Evolutionary conservation across 2,888 invertebrate species (phyloP).

Genomic region (Ennomos fuscantarius): DNA sequence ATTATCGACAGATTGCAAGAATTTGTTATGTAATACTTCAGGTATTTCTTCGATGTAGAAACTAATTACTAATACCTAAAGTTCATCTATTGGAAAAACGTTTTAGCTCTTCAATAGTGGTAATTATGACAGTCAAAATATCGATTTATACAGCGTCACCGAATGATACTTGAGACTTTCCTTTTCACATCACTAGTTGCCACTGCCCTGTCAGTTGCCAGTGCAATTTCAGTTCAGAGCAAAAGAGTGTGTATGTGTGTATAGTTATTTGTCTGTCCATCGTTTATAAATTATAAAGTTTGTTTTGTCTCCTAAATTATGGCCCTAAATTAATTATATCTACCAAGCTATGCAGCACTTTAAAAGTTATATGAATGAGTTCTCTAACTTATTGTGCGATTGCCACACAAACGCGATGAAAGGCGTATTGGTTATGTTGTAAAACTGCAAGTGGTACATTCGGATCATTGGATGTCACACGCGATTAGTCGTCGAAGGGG

Average conservation of each 20-base stretch:
- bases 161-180: no score
- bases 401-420: slow-evolving; percentile 47
- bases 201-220: slow-evolving; percentile 19
- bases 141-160: no score
- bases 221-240: no score
- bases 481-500: slow-evolving; percentile 64
- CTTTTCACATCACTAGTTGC: no score
- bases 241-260: slow-evolving; percentile 52
- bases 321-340: slow-evolving; percentile 59
- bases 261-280: slow-evolving; percentile 59
- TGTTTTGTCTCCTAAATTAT: slow-evolving; percentile 70
- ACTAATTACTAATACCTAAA: no score
- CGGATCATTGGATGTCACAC: slow-evolving; percentile 67
- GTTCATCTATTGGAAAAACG: no score
- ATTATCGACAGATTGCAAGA: no score
- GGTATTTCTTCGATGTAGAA: no score
- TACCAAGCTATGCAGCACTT: slow-evolving; percentile 61
- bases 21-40: no score
- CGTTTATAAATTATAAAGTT: slow-evolving; percentile 64
- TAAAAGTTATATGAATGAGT: slow-evolving; percentile 3
- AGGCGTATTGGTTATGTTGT: slow-evolving; percentile 54
- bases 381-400: slow-evolving; percentile 39
- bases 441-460: slow-evolving; percentile 71
- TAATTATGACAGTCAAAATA: no score
- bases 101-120: no score